Conservation (phyloP, 2,113 vertebrate species). For the Callipepla squamata region DNA sequence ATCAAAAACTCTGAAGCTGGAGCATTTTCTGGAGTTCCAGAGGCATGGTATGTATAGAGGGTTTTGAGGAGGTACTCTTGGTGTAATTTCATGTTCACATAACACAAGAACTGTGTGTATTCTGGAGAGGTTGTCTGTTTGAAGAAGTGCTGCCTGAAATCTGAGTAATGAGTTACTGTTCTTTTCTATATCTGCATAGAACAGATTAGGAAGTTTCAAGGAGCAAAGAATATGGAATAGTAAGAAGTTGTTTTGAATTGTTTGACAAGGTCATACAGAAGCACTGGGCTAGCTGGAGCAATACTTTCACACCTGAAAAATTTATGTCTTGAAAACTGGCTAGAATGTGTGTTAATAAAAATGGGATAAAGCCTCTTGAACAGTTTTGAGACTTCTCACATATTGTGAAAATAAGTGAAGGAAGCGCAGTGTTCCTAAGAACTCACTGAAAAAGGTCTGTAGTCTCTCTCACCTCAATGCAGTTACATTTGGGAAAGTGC, state of each 20-base stretch:
- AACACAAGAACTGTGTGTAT: accelerated
- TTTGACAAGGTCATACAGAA: background rate
- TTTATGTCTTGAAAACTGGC: background rate
- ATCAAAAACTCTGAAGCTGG: background rate
- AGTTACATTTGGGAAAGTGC: background rate
- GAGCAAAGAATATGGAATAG: background rate
- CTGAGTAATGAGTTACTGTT: background rate
- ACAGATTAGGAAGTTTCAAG: background rate
- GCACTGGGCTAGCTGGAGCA: background rate
- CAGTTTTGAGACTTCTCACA: background rate
- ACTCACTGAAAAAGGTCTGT: background rate
- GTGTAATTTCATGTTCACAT: background rate
- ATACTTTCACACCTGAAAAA: background rate
- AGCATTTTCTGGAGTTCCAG: accelerated
- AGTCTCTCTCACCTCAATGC: background rate
- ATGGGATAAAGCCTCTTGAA: background rate
- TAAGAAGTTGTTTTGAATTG: background rate
- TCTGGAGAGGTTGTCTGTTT: background rate
- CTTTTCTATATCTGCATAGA: background rate
- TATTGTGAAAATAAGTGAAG: background rate
- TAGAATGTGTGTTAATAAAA: background rate
- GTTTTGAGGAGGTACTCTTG: background rate
- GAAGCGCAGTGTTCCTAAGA: background rate
- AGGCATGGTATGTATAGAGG: accelerated
- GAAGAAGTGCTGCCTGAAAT: background rate